phyloP scores from a whole-genome alignment of 1,140 invertebrate genomes.

The Drosophila elegans region DNA sequence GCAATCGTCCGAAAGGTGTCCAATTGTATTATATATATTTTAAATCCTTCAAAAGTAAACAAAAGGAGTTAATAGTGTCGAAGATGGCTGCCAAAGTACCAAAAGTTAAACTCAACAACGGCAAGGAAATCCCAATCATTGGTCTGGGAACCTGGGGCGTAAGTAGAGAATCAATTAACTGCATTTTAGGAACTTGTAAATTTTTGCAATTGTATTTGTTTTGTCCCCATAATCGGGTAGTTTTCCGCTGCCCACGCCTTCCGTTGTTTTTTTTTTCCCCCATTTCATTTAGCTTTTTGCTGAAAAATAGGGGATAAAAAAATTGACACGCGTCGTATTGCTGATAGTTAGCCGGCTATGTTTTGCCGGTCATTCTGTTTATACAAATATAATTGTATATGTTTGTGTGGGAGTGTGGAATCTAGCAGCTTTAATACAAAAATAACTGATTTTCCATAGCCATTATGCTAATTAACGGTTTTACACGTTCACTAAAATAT shows the following conservation, averaged over 20 bases:
- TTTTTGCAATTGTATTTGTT: neutral
- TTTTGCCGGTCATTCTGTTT: slow-evolving; percentile 15
- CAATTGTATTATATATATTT: slow-evolving; percentile 10
- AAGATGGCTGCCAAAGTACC: slow-evolving; percentile 84
- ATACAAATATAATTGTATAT: neutral
- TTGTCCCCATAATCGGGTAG: slow-evolving; percentile 21
- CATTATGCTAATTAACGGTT: neutral
- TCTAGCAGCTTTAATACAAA: slow-evolving; percentile 1
- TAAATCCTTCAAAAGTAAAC: slow-evolving; percentile 25
- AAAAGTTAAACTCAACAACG: slow-evolving; percentile 88
- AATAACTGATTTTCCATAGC: slow-evolving; percentile 9
- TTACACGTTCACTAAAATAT: neutral
- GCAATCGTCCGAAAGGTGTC: neutral
- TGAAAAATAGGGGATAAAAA: slow-evolving; percentile 1
- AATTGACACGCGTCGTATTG: slow-evolving; percentile 25
- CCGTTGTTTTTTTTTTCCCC: slow-evolving; percentile 11
- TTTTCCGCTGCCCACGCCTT: slow-evolving; percentile 59
- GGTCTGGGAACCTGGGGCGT: slow-evolving; percentile 93
- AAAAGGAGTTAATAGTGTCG: neutral
- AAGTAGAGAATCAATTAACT: slow-evolving; percentile 68
- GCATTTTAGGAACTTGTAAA: neutral
- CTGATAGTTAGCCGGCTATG: slow-evolving; percentile 43
- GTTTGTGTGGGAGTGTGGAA: slow-evolving; percentile 8
- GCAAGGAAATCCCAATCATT: slow-evolving; percentile 88
- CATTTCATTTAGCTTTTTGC: slow-evolving; percentile 16